These are phyloP conservation scores for Lithophane ornitopus DNA, from an alignment of 2,888 invertebrate species.

Conservation along the genomic window DNA sequence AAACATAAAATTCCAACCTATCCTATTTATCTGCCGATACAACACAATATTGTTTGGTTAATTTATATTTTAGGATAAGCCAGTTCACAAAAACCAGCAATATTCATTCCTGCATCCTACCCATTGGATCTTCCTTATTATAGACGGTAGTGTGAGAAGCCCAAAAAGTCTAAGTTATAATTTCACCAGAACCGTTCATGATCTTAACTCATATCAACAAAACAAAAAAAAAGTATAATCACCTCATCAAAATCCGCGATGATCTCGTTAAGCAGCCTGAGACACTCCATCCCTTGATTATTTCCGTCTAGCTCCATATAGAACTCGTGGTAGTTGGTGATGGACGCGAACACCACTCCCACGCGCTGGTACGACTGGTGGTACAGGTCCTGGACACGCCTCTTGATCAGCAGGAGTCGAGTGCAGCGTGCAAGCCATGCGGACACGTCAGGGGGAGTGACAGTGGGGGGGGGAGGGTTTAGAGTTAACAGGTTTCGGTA, in stretches of 20 bases:
- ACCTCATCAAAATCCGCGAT: slow-evolving; percentile 98
- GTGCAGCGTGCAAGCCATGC: slow-evolving; percentile 47
- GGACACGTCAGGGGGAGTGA: slow-evolving; percentile 47
- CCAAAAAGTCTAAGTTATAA: background rate
- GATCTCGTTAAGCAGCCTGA: slow-evolving; percentile 96
- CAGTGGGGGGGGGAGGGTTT: slow-evolving; percentile 15
- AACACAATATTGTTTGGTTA: background rate
- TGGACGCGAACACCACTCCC: slow-evolving; percentile 97
- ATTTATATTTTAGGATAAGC: background rate
- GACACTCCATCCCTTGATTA: slow-evolving; percentile 97
- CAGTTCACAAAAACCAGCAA: background rate
- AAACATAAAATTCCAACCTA: no score
- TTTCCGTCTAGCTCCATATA: slow-evolving; percentile 98
- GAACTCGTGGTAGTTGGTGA: slow-evolving; percentile 98
- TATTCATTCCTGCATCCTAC: background rate
- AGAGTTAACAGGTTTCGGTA: background rate
- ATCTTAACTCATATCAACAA: background rate
- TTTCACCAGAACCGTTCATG: background rate
- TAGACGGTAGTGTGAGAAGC: no score
- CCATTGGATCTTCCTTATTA: background rate
- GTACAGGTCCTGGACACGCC: slow-evolving; percentile 93
- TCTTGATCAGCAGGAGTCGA: slow-evolving; percentile 65
- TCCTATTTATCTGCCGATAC: no score
- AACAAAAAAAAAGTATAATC: slow-evolving; percentile 42
- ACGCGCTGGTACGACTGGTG: slow-evolving; percentile 97